Evolutionary conservation across 1,140 invertebrate species (phyloP), one percentile per base, ranked within the genome.

Genomic region (Heliothis subflexa): DNA sequence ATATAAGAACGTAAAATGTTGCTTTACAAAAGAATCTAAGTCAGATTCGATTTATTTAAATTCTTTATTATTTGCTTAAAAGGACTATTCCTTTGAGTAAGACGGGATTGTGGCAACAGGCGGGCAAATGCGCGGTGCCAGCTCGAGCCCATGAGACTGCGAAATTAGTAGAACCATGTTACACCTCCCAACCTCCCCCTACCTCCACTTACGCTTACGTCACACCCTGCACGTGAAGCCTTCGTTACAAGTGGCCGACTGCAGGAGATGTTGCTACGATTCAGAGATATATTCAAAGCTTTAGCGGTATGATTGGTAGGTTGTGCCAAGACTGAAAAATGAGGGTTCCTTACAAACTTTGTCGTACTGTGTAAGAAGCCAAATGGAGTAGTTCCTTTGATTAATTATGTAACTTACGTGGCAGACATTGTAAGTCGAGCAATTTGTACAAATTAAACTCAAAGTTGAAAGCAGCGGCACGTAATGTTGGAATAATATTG

Each of bases 101-200:
- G 83, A 84, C 59, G 83, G 81, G 83, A 83, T 64, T 86, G 84
- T 83, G 82, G 84, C 76, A 86, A 84, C 84, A 89, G 81, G 80
- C 84, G 81, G 76, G 79, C 79, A 86, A 87, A 87, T 86, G 80
- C 79, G 78, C 66, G 77, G 57, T 55, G 59, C 45, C 52, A 54
- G 76, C 79, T 77, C 78, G 79, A 83, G 86, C 84, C 83, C 83
- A 85, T 85, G 87, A 85, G 85, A 86, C 84, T 86, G 78, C 78
- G 83, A 91, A 88, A 89, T 89, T 88, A 89, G 88, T 86, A 84
- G 78, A 85, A 77, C 82, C 81, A 57, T 84, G 85, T 84, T 82
- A 82, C 81, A 80, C 71, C 73, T 72, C 50, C 78, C 62, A n/a
- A 28, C 45, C 49, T 49, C 16, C 28, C 33, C 33, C 16, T 47